These are phyloP conservation scores for Chorisops tibialis DNA, from an alignment of 2,888 invertebrate species.

Conservation along the genomic window DNA sequence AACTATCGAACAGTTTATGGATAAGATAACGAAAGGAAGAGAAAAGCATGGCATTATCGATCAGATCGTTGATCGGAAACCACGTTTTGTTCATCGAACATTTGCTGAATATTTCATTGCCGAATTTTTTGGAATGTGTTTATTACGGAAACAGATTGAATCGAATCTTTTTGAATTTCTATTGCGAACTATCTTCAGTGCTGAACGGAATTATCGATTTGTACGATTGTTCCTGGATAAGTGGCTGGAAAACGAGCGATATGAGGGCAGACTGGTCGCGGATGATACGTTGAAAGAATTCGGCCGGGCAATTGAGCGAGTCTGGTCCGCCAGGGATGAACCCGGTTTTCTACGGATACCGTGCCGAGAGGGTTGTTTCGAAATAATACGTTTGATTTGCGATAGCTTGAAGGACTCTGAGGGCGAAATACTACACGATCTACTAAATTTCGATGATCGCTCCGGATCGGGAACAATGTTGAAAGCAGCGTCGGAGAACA, in stretches of 20 bases:
- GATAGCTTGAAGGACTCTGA: neutral
- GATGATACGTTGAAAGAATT: neutral
- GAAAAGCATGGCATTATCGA: constrained; percentile 11
- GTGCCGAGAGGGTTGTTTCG: neutral
- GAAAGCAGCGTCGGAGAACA: neutral
- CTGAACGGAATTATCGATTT: no score
- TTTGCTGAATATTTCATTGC: constrained; percentile 18
- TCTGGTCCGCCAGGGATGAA: neutral
- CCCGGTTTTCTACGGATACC: neutral
- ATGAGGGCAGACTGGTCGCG: neutral
- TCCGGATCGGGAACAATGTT: neutral
- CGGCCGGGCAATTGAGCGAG: neutral
- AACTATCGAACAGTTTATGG: neutral
- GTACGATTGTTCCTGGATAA: constrained; percentile 1
- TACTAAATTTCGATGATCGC: neutral
- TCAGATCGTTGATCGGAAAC: constrained; percentile 3
- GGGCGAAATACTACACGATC: neutral
- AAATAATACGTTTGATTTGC: neutral
- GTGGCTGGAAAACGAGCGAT: neutral
- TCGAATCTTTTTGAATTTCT: neutral
- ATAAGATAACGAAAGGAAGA: neutral
- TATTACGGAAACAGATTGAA: neutral
- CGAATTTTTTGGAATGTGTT: neutral
- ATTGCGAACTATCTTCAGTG: neutral
- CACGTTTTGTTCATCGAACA: constrained; percentile 13